These are phyloP conservation scores for Drosophila prostipennis DNA, from an alignment of 2,888 invertebrate species.

Conservation along the genomic window DNA sequence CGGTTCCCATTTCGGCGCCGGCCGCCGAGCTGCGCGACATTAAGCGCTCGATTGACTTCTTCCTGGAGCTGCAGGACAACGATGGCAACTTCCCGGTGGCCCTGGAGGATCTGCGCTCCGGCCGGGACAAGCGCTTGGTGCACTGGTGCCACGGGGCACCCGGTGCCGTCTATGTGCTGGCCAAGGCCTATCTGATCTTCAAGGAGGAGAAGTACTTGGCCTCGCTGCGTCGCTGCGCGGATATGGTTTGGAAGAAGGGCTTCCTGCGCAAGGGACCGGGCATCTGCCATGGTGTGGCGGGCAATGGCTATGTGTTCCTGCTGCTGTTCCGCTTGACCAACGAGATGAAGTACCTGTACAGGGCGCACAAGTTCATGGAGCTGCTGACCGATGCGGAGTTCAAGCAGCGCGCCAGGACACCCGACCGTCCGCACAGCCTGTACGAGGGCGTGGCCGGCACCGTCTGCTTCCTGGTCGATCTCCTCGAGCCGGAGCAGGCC, in stretches of 20 bases:
- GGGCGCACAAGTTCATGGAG: constrained; percentile 90
- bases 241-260: constrained; percentile 93
- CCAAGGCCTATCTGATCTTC: constrained; percentile 91
- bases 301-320: constrained; percentile 92
- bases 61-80: constrained; percentile 85
- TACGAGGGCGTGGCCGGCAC: constrained; percentile 94
- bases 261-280: constrained; percentile 94
- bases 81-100: constrained; percentile 92
- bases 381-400: constrained; percentile 89
- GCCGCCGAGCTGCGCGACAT: constrained; percentile 85
- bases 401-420: constrained; percentile 88
- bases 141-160: constrained; percentile 97
- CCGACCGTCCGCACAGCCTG: constrained; percentile 92
- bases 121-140: constrained; percentile 88
- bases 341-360: constrained; percentile 89
- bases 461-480: constrained; percentile 91
- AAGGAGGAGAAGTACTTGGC: constrained; percentile 89
- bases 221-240: constrained; percentile 88
- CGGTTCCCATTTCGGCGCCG: constrained; percentile 70
- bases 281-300: constrained; percentile 94
- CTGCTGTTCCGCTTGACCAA: constrained; percentile 90
- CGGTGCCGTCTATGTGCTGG: constrained; percentile 91
- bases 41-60: constrained; percentile 88
- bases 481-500: constrained; percentile 89
- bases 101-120: constrained; percentile 87